A percentile compares a stretch with the other conserved stretches of the same genome.
Conservation (phyloP, 2,888 invertebrate genomes). For the Hoplodrina blanda region DNA sequence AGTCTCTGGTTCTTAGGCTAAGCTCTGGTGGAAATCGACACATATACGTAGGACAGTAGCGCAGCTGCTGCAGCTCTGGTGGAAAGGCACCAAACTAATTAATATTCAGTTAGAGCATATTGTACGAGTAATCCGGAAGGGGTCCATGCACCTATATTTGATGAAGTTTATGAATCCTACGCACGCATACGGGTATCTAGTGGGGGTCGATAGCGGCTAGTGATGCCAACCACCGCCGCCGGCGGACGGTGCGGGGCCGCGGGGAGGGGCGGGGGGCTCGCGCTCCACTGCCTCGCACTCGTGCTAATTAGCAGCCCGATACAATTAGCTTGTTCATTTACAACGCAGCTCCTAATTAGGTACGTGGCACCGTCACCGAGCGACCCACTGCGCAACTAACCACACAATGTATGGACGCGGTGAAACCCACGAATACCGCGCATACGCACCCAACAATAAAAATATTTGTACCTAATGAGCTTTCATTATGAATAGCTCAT, state of each 20-base stretch:
- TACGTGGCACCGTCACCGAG: constrained; percentile 3
- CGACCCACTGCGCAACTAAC: constrained; percentile 1
- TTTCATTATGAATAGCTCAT: constrained; percentile 63
- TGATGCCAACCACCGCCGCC: background rate
- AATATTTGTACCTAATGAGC: constrained; percentile 64
- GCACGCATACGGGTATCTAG: background rate
- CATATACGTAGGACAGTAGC: too few species aligned
- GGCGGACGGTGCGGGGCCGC: background rate
- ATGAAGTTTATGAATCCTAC: constrained; percentile 10
- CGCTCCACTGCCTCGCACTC: constrained; percentile 43
- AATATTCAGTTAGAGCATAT: too few species aligned
- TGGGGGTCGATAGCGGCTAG: constrained; percentile 7
- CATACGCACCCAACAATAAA: constrained; percentile 59
- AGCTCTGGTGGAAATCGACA: too few species aligned
- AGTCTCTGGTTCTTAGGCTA: too few species aligned
- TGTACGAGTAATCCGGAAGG: too few species aligned
- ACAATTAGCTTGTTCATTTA: constrained; percentile 60
- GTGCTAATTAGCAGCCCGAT: constrained; percentile 61
- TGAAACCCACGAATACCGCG: constrained; percentile 50
- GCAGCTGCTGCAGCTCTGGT: too few species aligned
- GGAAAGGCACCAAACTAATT: too few species aligned
- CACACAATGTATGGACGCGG: constrained; percentile 37
- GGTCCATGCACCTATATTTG: background rate
- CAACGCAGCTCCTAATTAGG: constrained; percentile 31
- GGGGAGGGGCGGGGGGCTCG: background rate